Evolutionary conservation across 2,797 vertebrate genomes (phyloP), one percentile per base, ranked within the genome.

Genomic region (Tragelaphus oryx): DNA sequence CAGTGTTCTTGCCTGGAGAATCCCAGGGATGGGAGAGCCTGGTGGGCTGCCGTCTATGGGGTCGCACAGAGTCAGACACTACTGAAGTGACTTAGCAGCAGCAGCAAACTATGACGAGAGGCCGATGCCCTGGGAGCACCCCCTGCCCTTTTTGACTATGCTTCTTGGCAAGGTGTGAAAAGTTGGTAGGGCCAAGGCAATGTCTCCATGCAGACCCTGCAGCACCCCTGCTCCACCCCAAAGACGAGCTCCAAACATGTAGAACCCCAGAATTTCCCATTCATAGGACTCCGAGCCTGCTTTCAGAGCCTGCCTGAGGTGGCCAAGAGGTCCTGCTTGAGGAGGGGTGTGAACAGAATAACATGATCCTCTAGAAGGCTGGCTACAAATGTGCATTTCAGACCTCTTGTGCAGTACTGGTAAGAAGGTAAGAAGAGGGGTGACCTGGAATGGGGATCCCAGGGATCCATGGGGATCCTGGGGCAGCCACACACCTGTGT

Each of bases 211-310:
- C 2, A 46, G 41, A 60, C 10, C 2, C 26, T 37, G 12, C 26
- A 81, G 57, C 11, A 1, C 7, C 24, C 6, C 8, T 0, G 0
- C 3, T 28, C 3, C 30, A 4, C 4, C 44, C 24, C 14, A 13
- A 6, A 89, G 59, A 62, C 4, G 5, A 44, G 3, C 46, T 62
- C 48, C 14, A 10, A 57, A 24, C 12, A 13, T 28, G 7, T 24
- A 14, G 46, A n/a, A 12, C 50, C 50, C 24, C 24, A 84, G 54
- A 20, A 80, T 18, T 28, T 60, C 33, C 76, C 4, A 9, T 57
- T 24, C 30, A 4, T 8, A 11, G 14, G 9, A 12, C 37, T 37
- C 52, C 1, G 4, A 83, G 11, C 18, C 48, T 86, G 41, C 14
- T 82, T 44, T 59, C 16, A 12, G 37, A 57, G 54, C 54, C 54